Conservation (phyloP, 2,797 vertebrate genomes). For the Tenualosa ilisha region DNA sequence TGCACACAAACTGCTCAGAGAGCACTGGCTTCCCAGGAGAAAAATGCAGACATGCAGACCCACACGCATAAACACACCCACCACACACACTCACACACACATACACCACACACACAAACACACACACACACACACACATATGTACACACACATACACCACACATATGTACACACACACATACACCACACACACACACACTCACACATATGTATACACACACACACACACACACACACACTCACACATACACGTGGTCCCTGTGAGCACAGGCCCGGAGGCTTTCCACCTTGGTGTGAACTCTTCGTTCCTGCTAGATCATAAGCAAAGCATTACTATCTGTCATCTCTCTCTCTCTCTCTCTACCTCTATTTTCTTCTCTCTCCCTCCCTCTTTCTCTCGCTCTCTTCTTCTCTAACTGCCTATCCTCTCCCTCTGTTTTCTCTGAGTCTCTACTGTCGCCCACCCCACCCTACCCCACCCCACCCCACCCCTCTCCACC, state of each 20-base stretch:
- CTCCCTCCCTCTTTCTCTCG: conserved; percentile 22
- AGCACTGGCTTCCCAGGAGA: not conserved
- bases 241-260: not conserved
- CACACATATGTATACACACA: not conserved
- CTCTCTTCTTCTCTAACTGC: not conserved
- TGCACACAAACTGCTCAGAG: not conserved
- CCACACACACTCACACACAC: conserved; percentile 18
- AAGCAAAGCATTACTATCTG: conserved; percentile 49
- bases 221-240: not conserved
- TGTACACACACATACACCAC: no score
- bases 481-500: not conserved
- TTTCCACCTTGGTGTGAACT: conserved; percentile 35
- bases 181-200: conserved; percentile 22
- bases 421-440: not conserved
- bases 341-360: conserved; percentile 30
- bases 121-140: not conserved
- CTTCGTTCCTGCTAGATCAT: conserved; percentile 44
- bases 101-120: not conserved
- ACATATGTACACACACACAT: conserved; percentile 4
- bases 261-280: conserved; percentile 3
- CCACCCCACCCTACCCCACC: not conserved
- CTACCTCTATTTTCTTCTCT: conserved; percentile 30
- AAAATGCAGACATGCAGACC: not conserved
- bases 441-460: not conserved
- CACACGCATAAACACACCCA: not conserved